These are phyloP conservation scores for Drosophila biarmipes DNA, from an alignment of 1,140 invertebrate species.

Conservation along the genomic window DNA sequence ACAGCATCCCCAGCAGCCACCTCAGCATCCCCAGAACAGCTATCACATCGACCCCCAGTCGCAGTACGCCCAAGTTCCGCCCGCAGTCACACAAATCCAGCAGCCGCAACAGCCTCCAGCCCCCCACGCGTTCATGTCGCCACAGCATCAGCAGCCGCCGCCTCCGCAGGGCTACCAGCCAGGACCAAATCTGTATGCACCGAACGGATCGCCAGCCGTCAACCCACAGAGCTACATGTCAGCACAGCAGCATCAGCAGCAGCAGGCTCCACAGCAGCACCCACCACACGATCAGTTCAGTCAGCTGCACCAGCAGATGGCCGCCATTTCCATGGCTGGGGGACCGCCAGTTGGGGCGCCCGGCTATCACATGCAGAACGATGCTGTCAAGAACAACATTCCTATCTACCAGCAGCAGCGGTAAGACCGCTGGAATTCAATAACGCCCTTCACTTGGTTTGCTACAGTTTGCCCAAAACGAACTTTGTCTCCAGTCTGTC, in stretches of 20 bases:
- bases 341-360: constrained; percentile 43
- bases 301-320: constrained; percentile 81
- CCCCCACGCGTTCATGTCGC: constrained; percentile 63
- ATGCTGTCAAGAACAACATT: constrained; percentile 82
- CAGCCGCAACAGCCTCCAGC: constrained; percentile 35
- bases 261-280: constrained; percentile 32
- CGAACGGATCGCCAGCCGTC: constrained; percentile 62
- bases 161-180: constrained; percentile 54
- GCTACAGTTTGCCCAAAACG: constrained; percentile 27
- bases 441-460: constrained; percentile 20
- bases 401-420: constrained; percentile 84
- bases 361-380: constrained; percentile 73
- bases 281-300: constrained; percentile 67
- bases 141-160: constrained; percentile 64
- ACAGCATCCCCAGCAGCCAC: constrained; percentile 50
- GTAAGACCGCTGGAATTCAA: constrained; percentile 56
- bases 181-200: constrained; percentile 54
- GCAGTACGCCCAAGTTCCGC: constrained; percentile 51
- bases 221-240: constrained; percentile 57
- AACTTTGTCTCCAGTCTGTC: constrained; percentile 12
- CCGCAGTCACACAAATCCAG: constrained; percentile 56
- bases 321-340: constrained; percentile 61
- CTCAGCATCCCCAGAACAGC: constrained; percentile 41
- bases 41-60: constrained; percentile 55
- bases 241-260: constrained; percentile 31